Percentiles rank a stretch among this genome's conserved stretches.
phyloP scores from a whole-genome alignment of 2,113 vertebrate genomes.

The Conger conger region DNA sequence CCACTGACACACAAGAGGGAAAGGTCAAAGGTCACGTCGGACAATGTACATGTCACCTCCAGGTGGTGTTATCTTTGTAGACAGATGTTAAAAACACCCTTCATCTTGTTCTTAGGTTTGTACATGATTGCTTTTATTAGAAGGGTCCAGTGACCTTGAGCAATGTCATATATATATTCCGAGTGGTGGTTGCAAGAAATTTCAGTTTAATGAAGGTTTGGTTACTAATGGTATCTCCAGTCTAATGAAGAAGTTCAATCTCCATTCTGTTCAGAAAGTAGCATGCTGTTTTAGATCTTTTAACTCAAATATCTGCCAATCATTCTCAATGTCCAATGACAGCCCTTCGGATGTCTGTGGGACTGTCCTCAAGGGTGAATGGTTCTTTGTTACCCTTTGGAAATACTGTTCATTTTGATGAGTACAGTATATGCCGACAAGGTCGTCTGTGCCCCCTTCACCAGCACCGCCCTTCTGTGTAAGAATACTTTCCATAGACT shows the following conservation, averaged over 20 bases:
- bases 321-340: constrained; percentile 13
- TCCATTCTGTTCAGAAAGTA: neutral
- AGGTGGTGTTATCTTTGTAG: neutral
- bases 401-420: constrained; percentile 43
- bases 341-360: neutral
- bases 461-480: constrained; percentile 1
- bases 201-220: neutral
- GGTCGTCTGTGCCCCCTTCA: constrained; percentile 30
- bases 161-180: neutral
- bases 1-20: neutral
- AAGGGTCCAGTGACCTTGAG: neutral
- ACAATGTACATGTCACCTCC: constrained; percentile 7
- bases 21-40: neutral
- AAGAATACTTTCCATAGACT: constrained; percentile 10
- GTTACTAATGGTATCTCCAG: neutral
- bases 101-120: neutral
- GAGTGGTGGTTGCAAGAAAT: too few relatives aligned
- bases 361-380: constrained; percentile 16
- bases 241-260: neutral
- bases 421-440: constrained; percentile 22
- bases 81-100: neutral
- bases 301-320: constrained; percentile 20
- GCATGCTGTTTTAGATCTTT: constrained; percentile 8
- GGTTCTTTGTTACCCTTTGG: constrained; percentile 10
- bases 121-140: neutral